Percentiles rank a stretch among this genome's conserved stretches.
These are phyloP conservation scores for Aphaenogaster ashmeadi DNA, from an alignment of 1,140 invertebrate genomes.

Conservation along the genomic window DNA sequence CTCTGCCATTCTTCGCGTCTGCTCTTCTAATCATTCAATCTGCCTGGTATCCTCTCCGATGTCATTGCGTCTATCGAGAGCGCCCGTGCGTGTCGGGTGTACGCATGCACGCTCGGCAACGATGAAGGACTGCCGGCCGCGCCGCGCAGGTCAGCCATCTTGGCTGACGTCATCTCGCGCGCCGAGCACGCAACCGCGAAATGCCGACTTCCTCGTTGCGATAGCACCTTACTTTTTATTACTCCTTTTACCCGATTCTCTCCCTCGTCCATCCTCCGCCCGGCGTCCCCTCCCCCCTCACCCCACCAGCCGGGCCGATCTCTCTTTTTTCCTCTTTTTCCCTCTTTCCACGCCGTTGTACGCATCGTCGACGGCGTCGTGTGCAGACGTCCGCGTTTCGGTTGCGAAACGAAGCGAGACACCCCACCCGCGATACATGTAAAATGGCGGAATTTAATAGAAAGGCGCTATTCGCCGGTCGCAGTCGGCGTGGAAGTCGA, in stretches of 20 bases:
- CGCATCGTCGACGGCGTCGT: constrained; percentile 46
- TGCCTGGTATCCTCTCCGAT: constrained; percentile 67
- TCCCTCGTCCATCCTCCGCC: constrained; percentile 39
- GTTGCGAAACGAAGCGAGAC: constrained; percentile 76
- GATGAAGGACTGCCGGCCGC: constrained; percentile 59
- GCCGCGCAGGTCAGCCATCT: constrained; percentile 73
- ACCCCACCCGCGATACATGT: constrained; percentile 72
- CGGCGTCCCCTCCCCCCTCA: not conserved
- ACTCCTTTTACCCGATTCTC: constrained; percentile 43
- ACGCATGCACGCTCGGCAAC: constrained; percentile 64
- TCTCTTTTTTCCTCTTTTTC: constrained; percentile 39
- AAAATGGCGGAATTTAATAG: constrained; percentile 79
- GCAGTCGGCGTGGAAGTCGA: constrained; percentile 59
- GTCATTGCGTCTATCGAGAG: constrained; percentile 74
- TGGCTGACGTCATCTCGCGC: constrained; percentile 75
- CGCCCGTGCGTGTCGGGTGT: constrained; percentile 20
- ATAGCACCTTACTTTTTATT: constrained; percentile 76
- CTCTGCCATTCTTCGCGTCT: constrained; percentile 33
- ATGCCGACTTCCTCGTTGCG: constrained; percentile 77
- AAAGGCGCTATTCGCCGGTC: constrained; percentile 73
- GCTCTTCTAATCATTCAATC: constrained; percentile 76
- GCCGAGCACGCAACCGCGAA: constrained; percentile 77
- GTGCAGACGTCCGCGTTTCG: constrained; percentile 64
- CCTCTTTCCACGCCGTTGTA: not conserved
- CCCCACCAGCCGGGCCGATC: not conserved